A percentile compares a stretch with the other conserved stretches of the same genome.
These are phyloP conservation scores for Phoxinus phoxinus DNA, from an alignment of 2,113 vertebrate species.

Conservation along the genomic window DNA sequence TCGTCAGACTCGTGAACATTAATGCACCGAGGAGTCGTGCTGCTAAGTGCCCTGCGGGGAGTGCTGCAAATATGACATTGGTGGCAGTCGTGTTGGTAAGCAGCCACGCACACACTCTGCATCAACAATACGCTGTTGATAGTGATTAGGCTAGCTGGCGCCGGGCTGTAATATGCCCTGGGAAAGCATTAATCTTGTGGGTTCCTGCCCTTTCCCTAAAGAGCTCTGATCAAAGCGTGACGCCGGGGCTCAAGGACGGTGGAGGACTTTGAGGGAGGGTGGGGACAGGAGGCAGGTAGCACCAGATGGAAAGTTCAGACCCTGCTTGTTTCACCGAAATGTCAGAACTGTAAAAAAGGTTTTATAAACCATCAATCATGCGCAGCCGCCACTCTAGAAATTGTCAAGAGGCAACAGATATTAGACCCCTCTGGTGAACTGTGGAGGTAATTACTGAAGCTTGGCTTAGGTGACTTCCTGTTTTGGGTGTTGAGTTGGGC, in stretches of 20 bases:
- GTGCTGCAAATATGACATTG: constrained; percentile 51
- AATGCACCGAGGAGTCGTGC: neutral
- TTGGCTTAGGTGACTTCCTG: constrained; percentile 65
- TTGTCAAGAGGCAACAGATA: constrained; percentile 66
- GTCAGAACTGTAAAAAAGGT: constrained; percentile 71
- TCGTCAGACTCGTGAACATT: constrained; percentile 26
- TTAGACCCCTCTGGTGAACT: constrained; percentile 70
- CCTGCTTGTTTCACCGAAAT: constrained; percentile 78
- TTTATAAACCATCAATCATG: constrained; percentile 74
- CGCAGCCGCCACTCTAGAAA: constrained; percentile 64
- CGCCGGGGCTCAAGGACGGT: constrained; percentile 62
- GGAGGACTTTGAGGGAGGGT: constrained; percentile 47
- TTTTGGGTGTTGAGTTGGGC: constrained; percentile 54
- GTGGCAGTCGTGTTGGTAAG: constrained; percentile 54
- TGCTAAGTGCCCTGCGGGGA: constrained; percentile 11
- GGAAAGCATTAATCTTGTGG: constrained; percentile 65
- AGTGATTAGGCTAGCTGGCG: constrained; percentile 58
- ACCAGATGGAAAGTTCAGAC: constrained; percentile 74
- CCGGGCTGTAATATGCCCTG: constrained; percentile 55
- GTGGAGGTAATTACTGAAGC: constrained; percentile 69
- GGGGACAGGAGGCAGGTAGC: constrained; percentile 42
- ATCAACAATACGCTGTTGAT: constrained; percentile 58
- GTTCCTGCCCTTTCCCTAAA: constrained; percentile 65
- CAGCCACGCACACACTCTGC: constrained; percentile 52
- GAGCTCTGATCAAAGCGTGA: constrained; percentile 62